Evolutionary conservation across 2,888 invertebrate genomes (phyloP).

Genomic region (Neria commutata): DNA sequence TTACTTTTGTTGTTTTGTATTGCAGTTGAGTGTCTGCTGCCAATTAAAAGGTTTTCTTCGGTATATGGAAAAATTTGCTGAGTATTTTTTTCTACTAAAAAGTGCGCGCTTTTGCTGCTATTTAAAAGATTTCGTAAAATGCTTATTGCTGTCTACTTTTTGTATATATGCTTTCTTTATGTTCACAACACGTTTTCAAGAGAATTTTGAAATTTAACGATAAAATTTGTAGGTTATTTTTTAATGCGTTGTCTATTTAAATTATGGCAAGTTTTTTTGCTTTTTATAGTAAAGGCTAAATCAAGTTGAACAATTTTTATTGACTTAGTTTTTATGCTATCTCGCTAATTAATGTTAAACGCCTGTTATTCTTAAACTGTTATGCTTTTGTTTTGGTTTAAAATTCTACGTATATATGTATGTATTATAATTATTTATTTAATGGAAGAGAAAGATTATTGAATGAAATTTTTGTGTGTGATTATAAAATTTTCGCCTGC

Average conservation of each 20-base stretch:
- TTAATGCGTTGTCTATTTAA: background rate
- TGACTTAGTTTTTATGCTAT: background rate
- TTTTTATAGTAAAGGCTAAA: background rate
- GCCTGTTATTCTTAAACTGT: no score
- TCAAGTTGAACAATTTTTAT: background rate
- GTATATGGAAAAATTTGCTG: background rate
- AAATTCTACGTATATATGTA: constrained; percentile 10
- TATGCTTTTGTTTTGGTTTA: constrained; percentile 8
- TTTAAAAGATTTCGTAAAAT: background rate
- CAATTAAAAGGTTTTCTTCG: no score
- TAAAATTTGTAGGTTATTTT: background rate
- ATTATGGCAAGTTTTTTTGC: background rate
- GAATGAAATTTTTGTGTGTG: background rate
- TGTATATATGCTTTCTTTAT: constrained; percentile 5
- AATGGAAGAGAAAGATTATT: constrained; percentile 9
- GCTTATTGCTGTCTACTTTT: constrained; percentile 15
- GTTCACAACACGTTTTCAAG: constrained; percentile 28
- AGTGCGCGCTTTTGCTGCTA: no score
- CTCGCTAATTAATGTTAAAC: background rate
- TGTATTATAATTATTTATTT: constrained; percentile 4
- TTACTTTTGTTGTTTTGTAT: background rate
- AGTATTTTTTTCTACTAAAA: background rate
- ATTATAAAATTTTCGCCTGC: background rate
- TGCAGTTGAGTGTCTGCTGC: no score
- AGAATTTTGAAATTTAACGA: no score